Evolutionary conservation across 2,888 invertebrate genomes (phyloP).

Genomic region (Dasypogon diadema): DNA sequence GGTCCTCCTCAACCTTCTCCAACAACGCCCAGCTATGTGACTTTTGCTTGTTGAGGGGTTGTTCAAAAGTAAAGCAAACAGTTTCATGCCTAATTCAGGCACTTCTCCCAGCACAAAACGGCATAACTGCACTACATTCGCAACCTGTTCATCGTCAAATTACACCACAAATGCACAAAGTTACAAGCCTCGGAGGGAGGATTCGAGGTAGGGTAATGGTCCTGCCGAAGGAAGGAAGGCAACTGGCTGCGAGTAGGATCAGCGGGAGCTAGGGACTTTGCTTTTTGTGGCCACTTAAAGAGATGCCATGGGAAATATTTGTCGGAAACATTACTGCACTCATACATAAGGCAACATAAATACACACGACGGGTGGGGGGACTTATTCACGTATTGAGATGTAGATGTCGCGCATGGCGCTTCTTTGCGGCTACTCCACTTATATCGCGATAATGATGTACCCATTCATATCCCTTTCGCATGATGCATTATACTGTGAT

Average conservation of each 20-base stretch:
- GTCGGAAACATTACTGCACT: constrained; percentile 33
- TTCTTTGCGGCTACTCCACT: constrained; percentile 44
- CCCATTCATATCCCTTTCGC: neutral
- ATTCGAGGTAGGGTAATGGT: constrained; percentile 23
- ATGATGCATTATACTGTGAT: neutral
- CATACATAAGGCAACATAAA: constrained; percentile 5
- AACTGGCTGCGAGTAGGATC: neutral
- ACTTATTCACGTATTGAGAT: constrained; percentile 37
- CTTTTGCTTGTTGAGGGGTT: constrained; percentile 48
- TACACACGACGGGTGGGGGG: neutral
- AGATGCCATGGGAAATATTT: constrained; percentile 42
- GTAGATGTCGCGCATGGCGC: constrained; percentile 54
- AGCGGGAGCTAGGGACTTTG: neutral
- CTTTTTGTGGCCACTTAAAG: constrained; percentile 41
- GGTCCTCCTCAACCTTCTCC: neutral
- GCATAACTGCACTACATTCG: constrained; percentile 11
- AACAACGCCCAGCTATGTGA: neutral
- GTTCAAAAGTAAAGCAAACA: constrained; percentile 54
- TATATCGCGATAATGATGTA: constrained; percentile 31
- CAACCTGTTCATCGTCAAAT: constrained; percentile 13
- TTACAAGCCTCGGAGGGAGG: neutral
- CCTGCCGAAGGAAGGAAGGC: no score
- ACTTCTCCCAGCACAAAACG: neutral
- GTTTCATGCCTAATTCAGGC: constrained; percentile 52
- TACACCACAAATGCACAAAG: neutral